Evolutionary conservation across 2,797 vertebrate species (phyloP), one percentile per base, ranked within the genome.

Genomic region (Xenopus petersii): DNA sequence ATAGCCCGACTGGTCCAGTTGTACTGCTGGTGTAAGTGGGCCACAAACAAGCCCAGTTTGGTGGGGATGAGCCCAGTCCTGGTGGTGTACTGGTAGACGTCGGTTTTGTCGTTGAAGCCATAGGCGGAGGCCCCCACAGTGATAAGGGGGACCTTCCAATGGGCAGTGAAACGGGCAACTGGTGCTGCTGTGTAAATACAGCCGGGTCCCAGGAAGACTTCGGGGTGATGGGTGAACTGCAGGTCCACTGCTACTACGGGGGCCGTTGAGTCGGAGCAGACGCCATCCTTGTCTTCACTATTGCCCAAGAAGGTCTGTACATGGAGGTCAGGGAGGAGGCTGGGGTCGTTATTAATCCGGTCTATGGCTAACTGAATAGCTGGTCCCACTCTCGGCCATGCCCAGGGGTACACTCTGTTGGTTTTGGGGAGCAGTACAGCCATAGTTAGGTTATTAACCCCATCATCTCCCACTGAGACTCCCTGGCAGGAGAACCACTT

Each of bases 371-470:
- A 84, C 0, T 85, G 80, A 33, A 98, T 80, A 0, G 95, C 94
- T 0, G 96, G 95, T 0, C 94, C 95, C 7, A 98, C 91, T 4
- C 96, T 92, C 0, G 94, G 94, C 96, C 95, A 96, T 5, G 96
- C 95, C 96, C 96, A 98, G 0, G 96, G 94, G 86, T 98, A 98
- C 1, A 83, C 85, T 0, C 92, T 92, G 86, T 96, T 97, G 71
- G 16, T 87, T 65, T 86, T 80, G 0, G 96, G 96, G 4, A 56
- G 54, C 13, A 56, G 54, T 15, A 56, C 16, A 5, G 94, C 96
- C n/a, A 98, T 80, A 0, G 92, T 93, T 83, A 98, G 77, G 81
- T 92, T 82, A 61, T 79, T 66, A 0, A 81, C 62, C 26, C 36
- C 42, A 60, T 42, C 17, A 10, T 2, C 26, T 30, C 26, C 26